Evolutionary conservation across 2,888 invertebrate species (phyloP), one percentile per base, ranked within the genome.

Genomic region (Drosophila fulvimacula): DNA sequence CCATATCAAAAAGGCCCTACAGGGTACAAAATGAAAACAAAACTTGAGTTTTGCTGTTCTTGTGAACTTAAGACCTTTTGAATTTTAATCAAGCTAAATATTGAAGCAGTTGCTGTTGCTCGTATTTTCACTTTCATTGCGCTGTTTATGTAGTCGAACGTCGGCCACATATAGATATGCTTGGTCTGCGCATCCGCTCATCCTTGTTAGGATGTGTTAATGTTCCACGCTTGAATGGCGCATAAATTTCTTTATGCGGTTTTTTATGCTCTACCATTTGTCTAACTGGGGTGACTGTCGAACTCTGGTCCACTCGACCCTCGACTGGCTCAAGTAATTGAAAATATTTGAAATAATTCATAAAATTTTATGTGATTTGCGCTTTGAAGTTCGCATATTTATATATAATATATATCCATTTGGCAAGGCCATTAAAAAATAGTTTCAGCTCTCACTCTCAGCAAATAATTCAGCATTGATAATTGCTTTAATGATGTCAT

Each of bases 291-390:
- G 67, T 66, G 79, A 67, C 64, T 77, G 51, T 58, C 63, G 59
- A 17, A 17, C 62, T 63, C 21, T 48, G 38, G 60, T 39, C 44
- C 42, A 46, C 57, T 58, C 63, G 62, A 57, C 62, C 32, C 64
- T 63, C 58, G 38, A 46, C 51, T 36, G 36, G 46, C 41, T 69
- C 59, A 52, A 75, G 86, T 88, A 86, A 86, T 86, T 86, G 86
- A 86, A 88, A 89, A 88, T 86, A 82, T 88, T 85, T 89, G 63
- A 81, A 82, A 88, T 89, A 89, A 85, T 89, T 86, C 89, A 86
- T 88, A 82, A 76, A 85, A 82, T 88, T 88, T 86, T 88, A 86
- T 89, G 82, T 72, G 82, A 84, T 84, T 84, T 82, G 44, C 59
- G 53, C 65, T 67, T 76, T 67, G 41, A 72, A 88, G 64, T 69